A percentile compares a stretch with the other conserved stretches of the same genome.
phyloP scores from a whole-genome alignment of 1,140 invertebrate species.

The Drosophila melanogaster region DNA sequence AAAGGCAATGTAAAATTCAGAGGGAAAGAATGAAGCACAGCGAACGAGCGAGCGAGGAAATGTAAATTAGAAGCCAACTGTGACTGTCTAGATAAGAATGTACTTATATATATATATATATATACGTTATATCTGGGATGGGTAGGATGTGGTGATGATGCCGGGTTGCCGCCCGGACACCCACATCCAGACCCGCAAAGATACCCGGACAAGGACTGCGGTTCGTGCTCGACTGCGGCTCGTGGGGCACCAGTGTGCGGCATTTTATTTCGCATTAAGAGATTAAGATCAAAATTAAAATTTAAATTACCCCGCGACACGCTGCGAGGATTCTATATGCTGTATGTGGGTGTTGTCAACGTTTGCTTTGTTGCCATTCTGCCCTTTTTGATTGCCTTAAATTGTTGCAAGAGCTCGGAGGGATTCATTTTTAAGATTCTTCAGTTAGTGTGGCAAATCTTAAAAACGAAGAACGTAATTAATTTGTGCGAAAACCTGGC shows the following conservation, averaged over 20 bases:
- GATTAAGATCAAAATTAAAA: constrained; percentile 84
- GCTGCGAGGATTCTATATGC: constrained; percentile 28
- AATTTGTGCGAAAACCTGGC: constrained; percentile 50
- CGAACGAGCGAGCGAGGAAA: constrained; percentile 20
- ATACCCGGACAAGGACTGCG: constrained; percentile 14
- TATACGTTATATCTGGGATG: not conserved
- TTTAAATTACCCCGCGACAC: constrained; percentile 81
- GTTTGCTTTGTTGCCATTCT: constrained; percentile 45
- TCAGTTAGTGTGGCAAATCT: constrained; percentile 7
- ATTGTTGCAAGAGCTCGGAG: constrained; percentile 53
- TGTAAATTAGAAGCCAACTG: constrained; percentile 72
- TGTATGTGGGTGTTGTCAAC: constrained; percentile 27
- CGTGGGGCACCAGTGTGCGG: constrained; percentile 79
- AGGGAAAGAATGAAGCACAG: constrained; percentile 16
- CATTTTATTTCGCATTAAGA: constrained; percentile 84
- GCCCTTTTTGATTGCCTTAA: constrained; percentile 60
- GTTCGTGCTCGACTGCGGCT: constrained; percentile 40
- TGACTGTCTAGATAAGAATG: constrained; percentile 56
- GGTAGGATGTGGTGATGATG: constrained; percentile 21
- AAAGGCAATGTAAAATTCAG: constrained; percentile 11
- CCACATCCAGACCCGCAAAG: not conserved
- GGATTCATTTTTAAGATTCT: constrained; percentile 4
- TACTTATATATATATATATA: constrained; percentile 33
- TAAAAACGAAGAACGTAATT: constrained; percentile 55
- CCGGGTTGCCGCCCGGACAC: not conserved